phyloP scores from a whole-genome alignment of 2,888 invertebrate genomes.

The Rotaria macrura region DNA sequence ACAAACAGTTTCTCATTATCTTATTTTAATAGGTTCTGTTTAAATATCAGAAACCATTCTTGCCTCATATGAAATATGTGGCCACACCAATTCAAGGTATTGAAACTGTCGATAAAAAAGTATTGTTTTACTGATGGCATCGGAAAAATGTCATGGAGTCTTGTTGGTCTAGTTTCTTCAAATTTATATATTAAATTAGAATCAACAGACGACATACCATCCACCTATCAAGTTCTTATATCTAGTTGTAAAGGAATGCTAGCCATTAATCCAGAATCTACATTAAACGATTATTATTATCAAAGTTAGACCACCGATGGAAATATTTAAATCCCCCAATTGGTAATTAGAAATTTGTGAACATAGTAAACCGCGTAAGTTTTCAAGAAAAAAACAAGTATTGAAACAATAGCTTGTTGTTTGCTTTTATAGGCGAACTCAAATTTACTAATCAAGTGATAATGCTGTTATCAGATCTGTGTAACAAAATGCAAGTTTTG shows the following conservation, averaged over 20 bases:
- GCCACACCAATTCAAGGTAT: neutral
- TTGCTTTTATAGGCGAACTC: neutral
- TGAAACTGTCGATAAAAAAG: neutral
- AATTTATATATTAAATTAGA: neutral
- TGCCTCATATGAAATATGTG: no score
- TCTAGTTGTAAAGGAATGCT: constrained; percentile 32
- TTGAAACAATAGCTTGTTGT: neutral
- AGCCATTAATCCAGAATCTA: constrained; percentile 24
- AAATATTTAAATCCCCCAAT: constrained; percentile 22
- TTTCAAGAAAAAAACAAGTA: neutral
- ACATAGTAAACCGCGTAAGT: neutral
- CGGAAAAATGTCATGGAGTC: constrained; percentile 26
- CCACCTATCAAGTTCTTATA: constrained; percentile 29
- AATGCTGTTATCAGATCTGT: neutral
- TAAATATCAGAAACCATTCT: no score
- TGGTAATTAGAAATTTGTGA: constrained; percentile 23
- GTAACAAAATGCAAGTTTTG: neutral
- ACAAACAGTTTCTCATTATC: neutral
- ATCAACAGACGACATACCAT: constrained; percentile 1
- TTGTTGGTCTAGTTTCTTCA: constrained; percentile 2
- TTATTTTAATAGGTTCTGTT: neutral
- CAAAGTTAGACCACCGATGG: constrained; percentile 22
- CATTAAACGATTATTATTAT: constrained; percentile 17
- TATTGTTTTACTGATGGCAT: constrained; percentile 35
- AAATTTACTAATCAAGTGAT: constrained; percentile 2